Evolutionary conservation across 2,113 vertebrate genomes (phyloP), one percentile per base, ranked within the genome.

Genomic region (Myotis lucifugus): DNA sequence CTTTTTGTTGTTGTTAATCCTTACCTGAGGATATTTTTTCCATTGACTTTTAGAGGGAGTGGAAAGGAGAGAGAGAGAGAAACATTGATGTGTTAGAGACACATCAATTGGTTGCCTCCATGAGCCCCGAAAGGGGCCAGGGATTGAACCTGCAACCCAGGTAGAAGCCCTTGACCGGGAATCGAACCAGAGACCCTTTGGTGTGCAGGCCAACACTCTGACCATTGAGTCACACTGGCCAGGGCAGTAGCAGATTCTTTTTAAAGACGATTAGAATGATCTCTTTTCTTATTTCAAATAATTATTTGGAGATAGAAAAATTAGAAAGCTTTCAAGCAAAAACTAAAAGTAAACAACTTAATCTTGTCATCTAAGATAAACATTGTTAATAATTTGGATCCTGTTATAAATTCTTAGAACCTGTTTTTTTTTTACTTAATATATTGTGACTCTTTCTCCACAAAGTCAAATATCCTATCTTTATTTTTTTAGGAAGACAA

Each of bases 241-340:
- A 61, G 25, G 59, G 59, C 56, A 74, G 17, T 34, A 79, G 42
- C 59, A 42, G 8, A 40, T 74, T 76, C 52, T 40, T 74, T 85
- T 93, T 86, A 78, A 93, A 90, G 64, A 78, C 9, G 70, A 56
- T 50, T 92, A 81, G 66, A 69, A 89, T 96, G 50, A 81, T 50
- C 64, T 5, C 32, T 89, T 94, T 92, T 81, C n/a, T 83, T 83
- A 85, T 73, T 73, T 83, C 34, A 93, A 52, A 73, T 82, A 94
- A 37, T 76, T 89, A 7, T 66, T 85, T 85, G 13, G 67, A 67
- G 70, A 54, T 56, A 42, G 48, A 90, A 92, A 92, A 73, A 42
- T 69, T 93, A 52, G 32, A 32, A 87, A 90, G 83, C 25, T 69
- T 11, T 13, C 34, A 79, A 93, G 40, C 27, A 86, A 59, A 67